These are phyloP conservation scores for Astyanax mexicanus DNA, from an alignment of 2,797 vertebrate species.

Conservation along the genomic window DNA sequence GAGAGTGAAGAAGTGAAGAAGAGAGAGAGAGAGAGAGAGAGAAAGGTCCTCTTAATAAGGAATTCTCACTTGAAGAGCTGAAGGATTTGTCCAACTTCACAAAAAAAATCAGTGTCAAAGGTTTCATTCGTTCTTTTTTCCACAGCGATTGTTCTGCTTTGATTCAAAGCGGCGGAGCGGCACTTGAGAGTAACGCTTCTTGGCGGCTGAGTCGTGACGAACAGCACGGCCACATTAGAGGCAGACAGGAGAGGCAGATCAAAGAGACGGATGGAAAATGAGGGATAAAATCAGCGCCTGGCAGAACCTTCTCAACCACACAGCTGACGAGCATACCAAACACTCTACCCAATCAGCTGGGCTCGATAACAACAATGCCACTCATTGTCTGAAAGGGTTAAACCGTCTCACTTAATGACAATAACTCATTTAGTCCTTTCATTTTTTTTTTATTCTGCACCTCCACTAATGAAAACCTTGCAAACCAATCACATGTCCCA, in stretches of 20 bases:
- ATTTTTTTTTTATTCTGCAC: neutral
- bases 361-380: neutral
- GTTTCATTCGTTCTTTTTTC: slow-evolving; percentile 44
- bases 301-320: slow-evolving; percentile 49
- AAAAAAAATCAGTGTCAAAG: slow-evolving; percentile 70
- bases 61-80: slow-evolving; percentile 66
- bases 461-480: too few species aligned
- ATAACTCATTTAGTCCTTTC: neutral
- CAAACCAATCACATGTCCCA: too few species aligned
- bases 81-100: slow-evolving; percentile 63
- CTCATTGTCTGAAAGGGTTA: neutral
- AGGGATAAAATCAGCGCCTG: slow-evolving; percentile 61
- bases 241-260: slow-evolving; percentile 62
- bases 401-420: neutral
- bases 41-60: slow-evolving; percentile 60
- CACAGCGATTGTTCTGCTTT: slow-evolving; percentile 66
- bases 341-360: neutral
- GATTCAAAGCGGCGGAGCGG: slow-evolving; percentile 69
- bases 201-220: slow-evolving; percentile 62
- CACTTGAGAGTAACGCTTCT: slow-evolving; percentile 65
- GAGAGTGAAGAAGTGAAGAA: neutral
- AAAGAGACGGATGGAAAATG: slow-evolving; percentile 53
- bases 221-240: slow-evolving; percentile 42
- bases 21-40: neutral
- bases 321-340: slow-evolving; percentile 1